Conservation (phyloP, 1,140 invertebrate species). For the Ctenoplectra terminalis region DNA sequence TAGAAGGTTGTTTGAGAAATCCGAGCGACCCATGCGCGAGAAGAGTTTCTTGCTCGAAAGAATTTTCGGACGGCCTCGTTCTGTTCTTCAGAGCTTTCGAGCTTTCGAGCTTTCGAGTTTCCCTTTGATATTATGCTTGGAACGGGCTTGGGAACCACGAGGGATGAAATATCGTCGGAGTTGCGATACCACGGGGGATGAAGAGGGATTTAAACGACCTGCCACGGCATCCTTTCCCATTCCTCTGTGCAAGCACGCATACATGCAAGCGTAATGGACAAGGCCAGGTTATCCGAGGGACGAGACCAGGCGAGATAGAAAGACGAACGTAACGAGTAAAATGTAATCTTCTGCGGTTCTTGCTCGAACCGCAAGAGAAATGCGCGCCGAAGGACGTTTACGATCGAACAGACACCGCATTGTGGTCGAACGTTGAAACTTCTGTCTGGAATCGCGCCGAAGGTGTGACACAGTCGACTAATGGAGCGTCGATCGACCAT, state of each 20-base stretch:
- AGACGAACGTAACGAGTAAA: slow-evolving; percentile 33
- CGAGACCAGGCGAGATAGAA: background rate
- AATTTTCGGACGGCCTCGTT: slow-evolving; percentile 33
- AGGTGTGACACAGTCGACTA: no score
- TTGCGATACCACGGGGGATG: slow-evolving; percentile 34
- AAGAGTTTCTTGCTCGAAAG: slow-evolving; percentile 19
- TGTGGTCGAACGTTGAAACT: background rate
- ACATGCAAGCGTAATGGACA: slow-evolving; percentile 49
- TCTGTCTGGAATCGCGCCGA: background rate
- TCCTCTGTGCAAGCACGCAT: background rate
- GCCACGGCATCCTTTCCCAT: slow-evolving; percentile 24
- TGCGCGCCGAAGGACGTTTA: slow-evolving; percentile 38
- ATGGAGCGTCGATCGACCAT: background rate
- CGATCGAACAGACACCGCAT: slow-evolving; percentile 1
- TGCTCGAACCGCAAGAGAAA: background rate
- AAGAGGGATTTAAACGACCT: slow-evolving; percentile 57
- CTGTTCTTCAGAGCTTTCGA: slow-evolving; percentile 28
- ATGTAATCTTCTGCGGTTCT: slow-evolving; percentile 49
- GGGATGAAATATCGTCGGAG: slow-evolving; percentile 49
- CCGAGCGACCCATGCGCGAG: background rate
- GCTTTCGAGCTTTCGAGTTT: slow-evolving; percentile 35
- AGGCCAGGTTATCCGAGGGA: no score
- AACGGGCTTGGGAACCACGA: slow-evolving; percentile 13
- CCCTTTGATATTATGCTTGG: slow-evolving; percentile 45
- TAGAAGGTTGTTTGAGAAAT: slow-evolving; percentile 25